Base-by-base conservation (phyloP, 2,113 vertebrate genomes). In the Tyrannus savana region DNA sequence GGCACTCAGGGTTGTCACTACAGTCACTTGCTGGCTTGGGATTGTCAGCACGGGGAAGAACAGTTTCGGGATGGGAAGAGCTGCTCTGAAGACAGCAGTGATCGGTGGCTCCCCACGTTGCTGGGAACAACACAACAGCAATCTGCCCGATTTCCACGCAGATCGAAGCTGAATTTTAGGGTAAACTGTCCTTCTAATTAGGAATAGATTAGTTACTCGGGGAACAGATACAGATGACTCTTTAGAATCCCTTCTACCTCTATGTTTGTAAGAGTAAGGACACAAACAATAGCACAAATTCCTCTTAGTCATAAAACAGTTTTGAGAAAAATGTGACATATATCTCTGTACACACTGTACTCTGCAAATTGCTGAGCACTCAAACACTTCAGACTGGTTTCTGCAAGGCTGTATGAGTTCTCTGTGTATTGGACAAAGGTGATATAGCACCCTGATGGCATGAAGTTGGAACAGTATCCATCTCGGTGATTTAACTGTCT, bases 61-160 rank as follows among this genome's bases (percentile, higher is more conserved):
- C 14, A 73, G n/a, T 5, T 78, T 6, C 28, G 52, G 0, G 0
- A 53, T 14, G 18, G 12, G n/a, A 90, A 62, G 59, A 44, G 50
- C 2, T 78, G 52, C 27, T 67, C 59, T 39, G 19, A 73, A 71
- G 47, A 50, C 28, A 80, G 52, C 15, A 81, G 60, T 1, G 1
- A 74, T 22, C 62, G 37, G 10, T 2, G 60, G 35, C 13, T 80
- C 59, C 55, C 47, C 14, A 23, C 1, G 17, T 6, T 79, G 33
- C 42, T 63, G 27, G 60, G 47, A 83, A n/a, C 44, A 81, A 44
- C 28, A 37, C 17, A 92, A 59, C 0, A 74, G 24, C 22, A 71
- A 85, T 11, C 19, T 0, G 0, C 7, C 77, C 79, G 30, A 58
- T 21, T 80, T 86, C 49, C n/a, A 59, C 9, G 19, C 3, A 15